These are phyloP conservation scores for Parascotia fuliginaria DNA, from an alignment of 2,888 invertebrate genomes.

Conservation along the genomic window DNA sequence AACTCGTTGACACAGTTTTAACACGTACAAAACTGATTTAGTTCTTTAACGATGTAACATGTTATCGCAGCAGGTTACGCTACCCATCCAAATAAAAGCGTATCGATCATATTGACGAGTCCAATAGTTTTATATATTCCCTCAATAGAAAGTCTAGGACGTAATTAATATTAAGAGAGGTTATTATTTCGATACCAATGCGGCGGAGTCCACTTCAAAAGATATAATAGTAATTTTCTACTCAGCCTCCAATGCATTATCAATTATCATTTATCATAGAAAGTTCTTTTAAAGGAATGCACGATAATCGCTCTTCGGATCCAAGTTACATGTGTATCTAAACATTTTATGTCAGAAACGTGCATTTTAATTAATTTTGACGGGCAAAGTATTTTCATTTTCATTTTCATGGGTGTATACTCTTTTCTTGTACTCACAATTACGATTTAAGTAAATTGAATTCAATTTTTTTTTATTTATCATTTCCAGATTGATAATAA, in stretches of 20 bases:
- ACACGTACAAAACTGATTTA: constrained; percentile 16
- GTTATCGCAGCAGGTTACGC: constrained; percentile 45
- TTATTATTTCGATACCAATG: constrained; percentile 73
- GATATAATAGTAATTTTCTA: constrained; percentile 63
- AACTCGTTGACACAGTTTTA: too few relatives aligned
- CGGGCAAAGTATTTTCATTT: too few relatives aligned
- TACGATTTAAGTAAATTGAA: too few relatives aligned
- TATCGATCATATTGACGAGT: constrained; percentile 54
- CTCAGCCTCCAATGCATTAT: constrained; percentile 62
- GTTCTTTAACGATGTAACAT: constrained; percentile 19
- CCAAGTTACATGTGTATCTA: constrained; percentile 41
- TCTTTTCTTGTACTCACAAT: too few relatives aligned
- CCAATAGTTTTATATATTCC: constrained; percentile 74
- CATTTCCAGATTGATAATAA: too few relatives aligned
- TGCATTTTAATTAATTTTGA: constrained; percentile 3
- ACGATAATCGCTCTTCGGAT: constrained; percentile 48
- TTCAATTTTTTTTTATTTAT: too few relatives aligned
- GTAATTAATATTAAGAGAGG: constrained; percentile 81
- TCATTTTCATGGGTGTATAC: too few relatives aligned
- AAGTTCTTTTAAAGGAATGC: constrained; percentile 70
- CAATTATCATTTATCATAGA: too few relatives aligned
- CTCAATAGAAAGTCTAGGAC: constrained; percentile 73
- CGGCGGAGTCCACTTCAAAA: constrained; percentile 53
- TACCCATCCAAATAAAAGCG: constrained; percentile 65
- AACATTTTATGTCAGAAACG: constrained; percentile 33